Evolutionary conservation across 2,888 invertebrate genomes (phyloP).

Genomic region (Hirtodrosophila confusa): DNA sequence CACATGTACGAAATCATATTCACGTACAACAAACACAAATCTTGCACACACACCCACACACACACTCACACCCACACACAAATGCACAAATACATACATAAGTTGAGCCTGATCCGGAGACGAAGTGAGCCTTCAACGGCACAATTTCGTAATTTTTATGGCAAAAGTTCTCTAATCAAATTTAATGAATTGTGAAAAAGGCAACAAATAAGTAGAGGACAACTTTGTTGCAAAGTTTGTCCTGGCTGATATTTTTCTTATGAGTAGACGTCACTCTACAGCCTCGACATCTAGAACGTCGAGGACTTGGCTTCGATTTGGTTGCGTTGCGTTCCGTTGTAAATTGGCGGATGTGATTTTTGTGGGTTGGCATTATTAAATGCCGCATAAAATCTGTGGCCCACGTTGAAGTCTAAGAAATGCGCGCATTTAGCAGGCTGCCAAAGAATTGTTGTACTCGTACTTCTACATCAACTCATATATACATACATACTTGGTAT

Average conservation of each 20-base stretch:
- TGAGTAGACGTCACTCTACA: slow-evolving; percentile 62
- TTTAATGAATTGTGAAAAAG: slow-evolving; percentile 81
- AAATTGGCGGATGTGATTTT: slow-evolving; percentile 80
- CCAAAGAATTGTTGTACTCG: slow-evolving; percentile 59
- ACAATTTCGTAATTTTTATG: slow-evolving; percentile 82
- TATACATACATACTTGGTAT: slow-evolving; percentile 8
- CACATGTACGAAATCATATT: slow-evolving; percentile 75
- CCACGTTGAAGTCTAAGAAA: slow-evolving; percentile 72
- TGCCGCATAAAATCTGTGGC: slow-evolving; percentile 76
- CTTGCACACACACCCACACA: slow-evolving; percentile 42
- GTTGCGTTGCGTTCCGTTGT: slow-evolving; percentile 53
- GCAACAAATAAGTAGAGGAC: slow-evolving; percentile 78
- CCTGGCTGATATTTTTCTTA: slow-evolving; percentile 72
- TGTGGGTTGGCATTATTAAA: slow-evolving; percentile 79
- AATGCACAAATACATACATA: slow-evolving; percentile 2
- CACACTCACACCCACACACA: slow-evolving; percentile 14
- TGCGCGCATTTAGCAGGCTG: slow-evolving; percentile 73
- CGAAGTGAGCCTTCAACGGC: slow-evolving; percentile 78
- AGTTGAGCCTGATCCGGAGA: slow-evolving; percentile 46
- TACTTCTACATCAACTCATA: slow-evolving; percentile 3
- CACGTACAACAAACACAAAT: slow-evolving; percentile 78
- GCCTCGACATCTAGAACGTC: slow-evolving; percentile 18
- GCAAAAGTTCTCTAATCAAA: slow-evolving; percentile 81
- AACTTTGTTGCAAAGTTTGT: slow-evolving; percentile 76
- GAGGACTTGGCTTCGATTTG: slow-evolving; percentile 69